Base-by-base conservation (phyloP, 23 tunicate genomes). In the Trididemnum clinides region DNA sequence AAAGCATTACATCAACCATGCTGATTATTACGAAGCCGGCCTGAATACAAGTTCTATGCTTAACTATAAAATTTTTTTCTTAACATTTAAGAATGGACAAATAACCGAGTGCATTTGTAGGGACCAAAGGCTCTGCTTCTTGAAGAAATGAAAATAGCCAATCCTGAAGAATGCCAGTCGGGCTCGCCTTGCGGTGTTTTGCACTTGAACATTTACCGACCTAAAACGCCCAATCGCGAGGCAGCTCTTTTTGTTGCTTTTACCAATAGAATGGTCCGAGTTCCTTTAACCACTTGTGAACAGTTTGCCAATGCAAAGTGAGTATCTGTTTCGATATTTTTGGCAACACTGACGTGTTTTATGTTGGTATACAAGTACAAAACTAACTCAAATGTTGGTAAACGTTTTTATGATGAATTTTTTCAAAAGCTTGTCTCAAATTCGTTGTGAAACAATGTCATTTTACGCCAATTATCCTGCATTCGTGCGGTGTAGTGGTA, bases 241-340 rank as follows among this genome's bases (percentile, higher is more conserved):
- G 81, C 97, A 3, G 58, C 91, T 7, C 59, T 77, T 18, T 92
- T 87, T 69, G 85, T 87, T 31, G 97, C 91, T 18, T 92, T 92
- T 83, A 86, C 91, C 2, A 85, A 92, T 50, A 28, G 85, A n/a
- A 64, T 92, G 64, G 85, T 57, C 20, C 97, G 84, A 34, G 34
- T 87, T 12, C 91, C 91, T 21, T 37, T 92, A 1, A 32, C 88
- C 0, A 37, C 64, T 32, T 92, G 97, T 80, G 62, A 37, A 33
- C 76, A 57, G 5, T 92, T 82, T 74, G 81, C 29, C 23, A 72
- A 80, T 20, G 77, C 64, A 27, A 86, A 57, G 97, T 92, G 69
- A 83, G 96, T 77, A 66, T 49, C 28, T 10, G 21, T 28, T 36
- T n/a, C n/a, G n/a, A n/a, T n/a, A n/a, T n/a, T n/a, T n/a, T n/a